Conservation (phyloP, 2,113 vertebrate genomes). For the Charadrius vociferus region DNA sequence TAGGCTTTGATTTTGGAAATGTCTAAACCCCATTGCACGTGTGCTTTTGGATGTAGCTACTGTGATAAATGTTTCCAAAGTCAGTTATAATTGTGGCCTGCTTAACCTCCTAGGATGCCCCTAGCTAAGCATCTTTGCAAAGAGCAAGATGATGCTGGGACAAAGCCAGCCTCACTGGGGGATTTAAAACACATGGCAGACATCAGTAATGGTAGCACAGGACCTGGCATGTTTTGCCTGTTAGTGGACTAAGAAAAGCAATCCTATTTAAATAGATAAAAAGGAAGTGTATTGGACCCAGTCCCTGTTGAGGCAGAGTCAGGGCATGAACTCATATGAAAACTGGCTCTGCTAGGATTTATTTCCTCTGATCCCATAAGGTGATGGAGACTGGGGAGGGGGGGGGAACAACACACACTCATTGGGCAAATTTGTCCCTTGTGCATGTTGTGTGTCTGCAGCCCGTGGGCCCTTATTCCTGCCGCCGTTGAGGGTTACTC, state of each 20-base stretch:
- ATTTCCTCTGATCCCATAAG: not conserved
- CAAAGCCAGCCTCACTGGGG: not conserved
- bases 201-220: not conserved
- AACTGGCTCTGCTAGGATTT: conserved; percentile 19
- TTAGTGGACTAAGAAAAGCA: not conserved
- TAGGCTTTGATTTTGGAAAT: not conserved
- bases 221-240: not conserved
- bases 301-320: not conserved
- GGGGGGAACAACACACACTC: not conserved
- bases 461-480: not conserved
- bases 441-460: not conserved
- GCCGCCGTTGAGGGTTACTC: not conserved
- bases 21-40: not conserved
- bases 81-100: not conserved
- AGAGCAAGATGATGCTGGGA: not conserved
- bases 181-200: not conserved
- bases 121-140: not conserved
- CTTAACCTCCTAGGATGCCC: not conserved
- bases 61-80: not conserved
- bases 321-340: conserved; percentile 24
- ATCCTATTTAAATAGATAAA: not conserved
- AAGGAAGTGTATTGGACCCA: not conserved
- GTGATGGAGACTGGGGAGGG: not conserved
- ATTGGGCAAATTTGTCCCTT: not conserved
- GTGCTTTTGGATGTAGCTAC: not conserved